Base-by-base conservation (phyloP, 2,888 invertebrate species). In the Eupithecia centaureata region DNA sequence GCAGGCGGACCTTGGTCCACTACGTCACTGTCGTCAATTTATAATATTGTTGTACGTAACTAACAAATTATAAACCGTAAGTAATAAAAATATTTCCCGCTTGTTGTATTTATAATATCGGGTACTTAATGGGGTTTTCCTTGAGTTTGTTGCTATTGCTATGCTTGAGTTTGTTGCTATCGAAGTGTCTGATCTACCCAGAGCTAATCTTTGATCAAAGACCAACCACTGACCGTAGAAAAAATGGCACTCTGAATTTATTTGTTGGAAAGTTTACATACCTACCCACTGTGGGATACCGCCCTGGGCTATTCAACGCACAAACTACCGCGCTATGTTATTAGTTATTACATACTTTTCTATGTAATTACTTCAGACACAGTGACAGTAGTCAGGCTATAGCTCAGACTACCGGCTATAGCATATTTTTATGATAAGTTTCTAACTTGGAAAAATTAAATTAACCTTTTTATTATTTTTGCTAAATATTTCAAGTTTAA, bases 231-330 rank as follows among this genome's bases (percentile, higher is more conserved):
- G 63, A 61, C 64, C 67, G 62, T 54, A 65, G 58, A 68, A 68
- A 71, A 72, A 74, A 74, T 63, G 47, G 56, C 64, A 65, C 68
- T 68, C 67, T 65, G 65, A 68, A 73, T 71, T 64, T 64, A 71
- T 74, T 63, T 61, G 42, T 68, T 68, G 63, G 73, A 74, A 74
- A 74, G 73, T 73, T 71, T 67, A 70, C 68, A 64, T 65, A 70
- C 59, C 35, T 65, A 71, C 67, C 64, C 63, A 65, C 66, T 65
- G 72, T 70, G 72, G 61, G 67, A 72, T 67, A 67, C 61, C 63
- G 72, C 73, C 75, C 63, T 57, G 54, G 61, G 75, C 32, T 61
- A 65, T 15, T 61, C 18, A 38, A 51, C 61, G 51, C 52, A 25
- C 62, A 27, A 56, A 67, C 28, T 33, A 66, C 54, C 35, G 12